Base-by-base conservation (phyloP, 1,140 invertebrate species). In the Meteorus sp. region DNA sequence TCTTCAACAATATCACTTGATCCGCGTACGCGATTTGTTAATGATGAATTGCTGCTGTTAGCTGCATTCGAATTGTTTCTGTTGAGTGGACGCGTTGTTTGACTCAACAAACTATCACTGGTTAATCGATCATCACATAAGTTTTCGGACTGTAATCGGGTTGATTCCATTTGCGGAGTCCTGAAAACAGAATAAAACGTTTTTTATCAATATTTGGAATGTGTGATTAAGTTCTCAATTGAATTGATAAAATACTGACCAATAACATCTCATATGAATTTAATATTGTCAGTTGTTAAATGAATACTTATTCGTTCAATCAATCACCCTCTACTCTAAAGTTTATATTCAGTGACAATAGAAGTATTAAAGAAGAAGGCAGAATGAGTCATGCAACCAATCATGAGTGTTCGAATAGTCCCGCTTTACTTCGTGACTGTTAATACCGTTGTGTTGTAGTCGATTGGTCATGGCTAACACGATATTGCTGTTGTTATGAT, bases 111-210 rank as follows among this genome's bases (percentile, higher is more conserved):
- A 45, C 69, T 77, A 23, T 77, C 74, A 23, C 67, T 75, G 8
- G 20, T 17, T 4, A 70, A n/a, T 35, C 64, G 60, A 11, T 76
- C 74, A 3, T 68, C 68, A 44, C 69, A 70, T 19, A 70, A 63
- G n/a, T 73, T 68, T 52, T 75, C 75, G 3, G 72, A 72, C 9
- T 65, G 70, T 22, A 72, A 54, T 8, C 67, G 60, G 1, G 66
- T 68, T 1, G 75, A 77, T 31, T 63, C 65, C 66, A 69, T 69
- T 44, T 51, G 25, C 4, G 72, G 69, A 35, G 47, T 15, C 41
- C 72, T 76, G 27, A 60, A 65, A 60, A 56, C 20, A 43, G 48
- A 29, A 43, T n/a, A n/a, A 39, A n/a, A n/a, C n/a, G n/a, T n/a
- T n/a, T n/a, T n/a, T n/a, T n/a, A n/a, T n/a, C n/a, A n/a, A n/a